These are phyloP conservation scores for Ecliptopera silaceata DNA, from an alignment of 2,888 invertebrate genomes.

Conservation along the genomic window DNA sequence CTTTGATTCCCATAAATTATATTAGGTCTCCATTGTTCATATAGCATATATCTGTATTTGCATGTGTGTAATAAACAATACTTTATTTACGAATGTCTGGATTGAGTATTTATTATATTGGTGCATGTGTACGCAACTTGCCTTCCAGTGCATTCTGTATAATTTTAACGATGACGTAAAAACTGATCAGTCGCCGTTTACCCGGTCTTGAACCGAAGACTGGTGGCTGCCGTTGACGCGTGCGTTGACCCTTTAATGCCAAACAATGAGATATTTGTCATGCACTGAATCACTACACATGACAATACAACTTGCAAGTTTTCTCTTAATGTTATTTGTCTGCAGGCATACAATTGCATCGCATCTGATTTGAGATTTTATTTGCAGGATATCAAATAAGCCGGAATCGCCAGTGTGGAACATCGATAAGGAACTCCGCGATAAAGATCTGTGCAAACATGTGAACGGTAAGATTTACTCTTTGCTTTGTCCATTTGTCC, in stretches of 20 bases:
- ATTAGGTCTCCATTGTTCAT: too few relatives aligned
- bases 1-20: too few relatives aligned
- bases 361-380: slow-evolving; percentile 34
- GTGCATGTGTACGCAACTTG: slow-evolving; percentile 23
- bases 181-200: slow-evolving; percentile 46
- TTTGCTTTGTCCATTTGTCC: slow-evolving; percentile 20
- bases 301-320: slow-evolving; percentile 43
- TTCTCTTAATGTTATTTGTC: slow-evolving; percentile 31
- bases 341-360: slow-evolving; percentile 4
- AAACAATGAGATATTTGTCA: slow-evolving; percentile 65
- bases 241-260: slow-evolving; percentile 71
- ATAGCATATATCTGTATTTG: too few relatives aligned
- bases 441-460: slow-evolving; percentile 71
- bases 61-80: too few relatives aligned
- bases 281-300: slow-evolving; percentile 54
- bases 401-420: slow-evolving; percentile 75
- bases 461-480: slow-evolving; percentile 69
- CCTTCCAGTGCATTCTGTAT: slow-evolving; percentile 54
- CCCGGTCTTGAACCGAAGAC: slow-evolving; percentile 64
- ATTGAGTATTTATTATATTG: not conserved
- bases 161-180: slow-evolving; percentile 72
- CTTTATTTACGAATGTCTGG: not conserved
- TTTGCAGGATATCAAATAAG: slow-evolving; percentile 70
- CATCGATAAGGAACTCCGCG: slow-evolving; percentile 67
- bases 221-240: slow-evolving; percentile 55